These are phyloP conservation scores for Semnornis frantzii DNA, from an alignment of 2,113 vertebrate genomes.

Conservation along the genomic window DNA sequence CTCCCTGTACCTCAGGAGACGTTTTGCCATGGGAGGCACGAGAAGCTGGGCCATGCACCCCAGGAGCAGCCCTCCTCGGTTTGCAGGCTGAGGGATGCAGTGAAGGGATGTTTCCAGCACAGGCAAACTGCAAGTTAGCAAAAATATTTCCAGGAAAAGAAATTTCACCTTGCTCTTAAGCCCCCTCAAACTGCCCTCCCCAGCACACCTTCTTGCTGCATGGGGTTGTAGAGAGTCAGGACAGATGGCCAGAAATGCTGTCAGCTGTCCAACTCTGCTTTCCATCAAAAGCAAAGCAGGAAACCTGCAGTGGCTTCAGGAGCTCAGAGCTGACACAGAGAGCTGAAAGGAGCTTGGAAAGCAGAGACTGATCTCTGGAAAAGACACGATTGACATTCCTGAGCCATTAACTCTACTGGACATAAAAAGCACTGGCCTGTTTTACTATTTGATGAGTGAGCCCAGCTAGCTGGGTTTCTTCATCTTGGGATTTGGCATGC, in stretches of 20 bases:
- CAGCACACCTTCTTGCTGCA: rapidly evolving
- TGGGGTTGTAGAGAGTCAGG: rapidly evolving
- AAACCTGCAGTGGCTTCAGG: not conserved
- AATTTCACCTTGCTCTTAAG: not conserved
- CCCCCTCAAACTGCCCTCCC: not conserved
- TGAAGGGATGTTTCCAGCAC: not conserved
- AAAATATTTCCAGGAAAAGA: not conserved
- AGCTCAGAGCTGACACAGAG: not conserved
- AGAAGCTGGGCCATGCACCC: not conserved
- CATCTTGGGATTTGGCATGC: not conserved
- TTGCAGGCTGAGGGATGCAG: not conserved
- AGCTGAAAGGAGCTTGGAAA: not conserved
- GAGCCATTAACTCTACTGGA: not conserved
- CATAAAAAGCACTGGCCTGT: not conserved
- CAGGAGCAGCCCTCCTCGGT: not conserved
- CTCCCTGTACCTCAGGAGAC: not conserved
- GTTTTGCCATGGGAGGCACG: not conserved
- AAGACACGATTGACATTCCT: not conserved
- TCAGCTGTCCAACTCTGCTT: not conserved
- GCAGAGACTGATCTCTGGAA: not conserved
- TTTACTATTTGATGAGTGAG: not conserved
- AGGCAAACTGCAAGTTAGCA: not conserved
- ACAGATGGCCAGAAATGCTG: not conserved
- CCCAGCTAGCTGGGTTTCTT: not conserved
- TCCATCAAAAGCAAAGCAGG: not conserved